These are phyloP conservation scores for Alloplasta piceator DNA, from an alignment of 2,888 invertebrate genomes.

Conservation along the genomic window DNA sequence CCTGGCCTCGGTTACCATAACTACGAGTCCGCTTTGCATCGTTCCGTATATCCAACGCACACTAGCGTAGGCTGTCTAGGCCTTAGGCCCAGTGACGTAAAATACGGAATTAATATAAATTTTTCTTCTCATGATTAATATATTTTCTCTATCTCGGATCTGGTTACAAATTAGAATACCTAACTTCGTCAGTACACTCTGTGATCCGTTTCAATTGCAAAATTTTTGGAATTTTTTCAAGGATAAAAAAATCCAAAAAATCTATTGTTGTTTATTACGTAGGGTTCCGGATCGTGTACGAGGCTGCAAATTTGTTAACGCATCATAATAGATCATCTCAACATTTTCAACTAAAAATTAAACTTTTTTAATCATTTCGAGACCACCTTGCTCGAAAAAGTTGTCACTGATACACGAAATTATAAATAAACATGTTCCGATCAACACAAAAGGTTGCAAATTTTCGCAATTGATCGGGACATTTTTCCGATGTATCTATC, in stretches of 20 bases:
- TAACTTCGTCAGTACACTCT: too few species aligned
- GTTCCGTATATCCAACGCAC: too few species aligned
- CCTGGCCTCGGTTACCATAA: too few species aligned
- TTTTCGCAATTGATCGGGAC: neutral
- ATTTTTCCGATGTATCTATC: slow-evolving; percentile 3
- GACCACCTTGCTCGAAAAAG: slow-evolving; percentile 15
- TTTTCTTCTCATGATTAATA: too few species aligned
- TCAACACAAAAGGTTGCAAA: slow-evolving; percentile 10
- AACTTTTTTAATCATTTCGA: slow-evolving; percentile 27
- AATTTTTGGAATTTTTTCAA: slow-evolving; percentile 9
- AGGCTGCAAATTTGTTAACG: neutral
- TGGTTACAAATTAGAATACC: too few species aligned
- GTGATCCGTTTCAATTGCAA: too few species aligned
- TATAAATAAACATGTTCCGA: slow-evolving; percentile 12
- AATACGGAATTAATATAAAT: too few species aligned
- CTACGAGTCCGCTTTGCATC: too few species aligned
- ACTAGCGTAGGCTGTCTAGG: too few species aligned
- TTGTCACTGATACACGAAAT: neutral
- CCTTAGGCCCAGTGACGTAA: too few species aligned
- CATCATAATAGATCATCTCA: slow-evolving; percentile 15
- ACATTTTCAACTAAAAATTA: slow-evolving; percentile 24
- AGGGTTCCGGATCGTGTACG: neutral
- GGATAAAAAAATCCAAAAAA: slow-evolving; percentile 45
- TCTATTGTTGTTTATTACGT: neutral
- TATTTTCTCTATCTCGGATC: too few species aligned